A percentile compares a stretch with the other conserved stretches of the same genome.
Conservation (phyloP, 2,797 vertebrate genomes). For the Falco cherrug region DNA sequence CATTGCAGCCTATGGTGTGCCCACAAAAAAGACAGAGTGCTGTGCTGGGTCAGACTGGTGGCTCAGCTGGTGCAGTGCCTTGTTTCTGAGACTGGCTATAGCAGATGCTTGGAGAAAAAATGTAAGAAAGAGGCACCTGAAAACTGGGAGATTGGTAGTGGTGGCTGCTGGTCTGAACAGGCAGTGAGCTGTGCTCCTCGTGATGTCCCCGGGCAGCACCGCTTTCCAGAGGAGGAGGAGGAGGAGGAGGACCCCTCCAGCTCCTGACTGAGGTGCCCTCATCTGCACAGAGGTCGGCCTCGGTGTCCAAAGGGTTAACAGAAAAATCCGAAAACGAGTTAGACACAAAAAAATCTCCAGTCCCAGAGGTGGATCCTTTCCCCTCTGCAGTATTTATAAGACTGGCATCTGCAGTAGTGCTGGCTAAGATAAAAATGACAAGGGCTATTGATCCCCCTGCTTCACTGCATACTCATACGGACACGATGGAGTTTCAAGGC, state of each 20-base stretch:
- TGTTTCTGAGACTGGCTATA: neutral
- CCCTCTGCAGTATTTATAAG: conserved; percentile 33
- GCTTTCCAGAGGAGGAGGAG: neutral
- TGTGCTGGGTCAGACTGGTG: neutral
- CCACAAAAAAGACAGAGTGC: neutral
- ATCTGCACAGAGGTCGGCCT: neutral
- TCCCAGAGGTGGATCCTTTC: conserved; percentile 11
- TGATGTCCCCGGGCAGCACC: neutral
- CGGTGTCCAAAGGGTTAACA: conserved; percentile 6
- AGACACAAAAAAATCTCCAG: neutral
- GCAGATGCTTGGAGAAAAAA: neutral
- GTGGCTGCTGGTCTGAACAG: neutral
- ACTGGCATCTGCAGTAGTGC: conserved; percentile 16
- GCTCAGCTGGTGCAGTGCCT: neutral
- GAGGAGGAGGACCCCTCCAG: neutral
- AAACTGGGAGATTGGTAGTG: neutral
- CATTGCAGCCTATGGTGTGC: neutral
- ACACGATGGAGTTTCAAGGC: neutral
- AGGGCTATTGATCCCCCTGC: conserved; percentile 57
- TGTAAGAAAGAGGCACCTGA: neutral
- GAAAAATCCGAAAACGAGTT: neutral
- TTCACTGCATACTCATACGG: neutral
- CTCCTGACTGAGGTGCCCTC: neutral
- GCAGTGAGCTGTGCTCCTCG: neutral
- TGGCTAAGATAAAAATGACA: conserved; percentile 55